Percentiles rank a stretch among this genome's conserved stretches.
These are phyloP conservation scores for Steatocranus sp. DNA, from an alignment of 2,797 vertebrate genomes.

Conservation along the genomic window DNA sequence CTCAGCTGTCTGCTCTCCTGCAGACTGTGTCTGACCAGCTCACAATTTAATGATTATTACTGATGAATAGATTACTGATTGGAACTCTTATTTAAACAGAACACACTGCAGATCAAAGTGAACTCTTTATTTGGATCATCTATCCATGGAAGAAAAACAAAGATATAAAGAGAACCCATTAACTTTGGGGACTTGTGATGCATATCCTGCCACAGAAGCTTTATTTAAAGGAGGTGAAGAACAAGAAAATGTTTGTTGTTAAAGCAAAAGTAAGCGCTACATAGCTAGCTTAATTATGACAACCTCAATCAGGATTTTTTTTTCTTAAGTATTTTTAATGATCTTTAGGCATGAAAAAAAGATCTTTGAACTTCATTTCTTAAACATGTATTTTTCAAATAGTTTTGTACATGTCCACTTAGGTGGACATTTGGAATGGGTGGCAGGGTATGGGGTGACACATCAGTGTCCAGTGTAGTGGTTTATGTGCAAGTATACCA, in stretches of 20 bases:
- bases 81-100: not conserved
- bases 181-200: not conserved
- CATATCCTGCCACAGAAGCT: not conserved
- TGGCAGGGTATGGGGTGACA: not conserved
- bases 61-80: not conserved
- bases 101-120: rapidly evolving
- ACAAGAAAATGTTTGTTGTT: not conserved
- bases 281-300: not conserved
- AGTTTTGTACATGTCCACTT: not conserved
- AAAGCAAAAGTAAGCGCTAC: not conserved
- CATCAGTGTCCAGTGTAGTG: not conserved
- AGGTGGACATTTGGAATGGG: not conserved
- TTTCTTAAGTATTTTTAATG: not conserved
- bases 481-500: not conserved
- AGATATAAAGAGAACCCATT: not conserved
- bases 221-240: not conserved
- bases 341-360: not conserved
- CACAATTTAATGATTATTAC: not conserved
- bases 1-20: not conserved
- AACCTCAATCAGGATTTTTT: not conserved
- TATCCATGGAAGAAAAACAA: not conserved
- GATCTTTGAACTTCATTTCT: not conserved
- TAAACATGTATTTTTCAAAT: not conserved
- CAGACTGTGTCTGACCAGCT: not conserved
- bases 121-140: not conserved